phyloP scores from a whole-genome alignment of 2,888 invertebrate genomes.

The Spisula solida region DNA sequence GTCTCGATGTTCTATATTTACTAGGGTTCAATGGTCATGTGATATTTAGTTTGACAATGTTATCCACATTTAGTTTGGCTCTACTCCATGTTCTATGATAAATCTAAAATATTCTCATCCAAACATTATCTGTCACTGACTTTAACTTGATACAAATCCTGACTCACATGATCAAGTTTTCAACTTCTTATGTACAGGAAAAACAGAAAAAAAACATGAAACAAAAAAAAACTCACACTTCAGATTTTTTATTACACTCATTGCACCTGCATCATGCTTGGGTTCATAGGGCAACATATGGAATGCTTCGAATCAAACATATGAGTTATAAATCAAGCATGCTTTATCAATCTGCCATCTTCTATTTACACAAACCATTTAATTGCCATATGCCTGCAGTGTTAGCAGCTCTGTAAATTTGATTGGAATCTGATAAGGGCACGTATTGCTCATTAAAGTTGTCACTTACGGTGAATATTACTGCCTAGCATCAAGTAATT shows the following conservation, averaged over 20 bases:
- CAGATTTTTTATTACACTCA: background rate
- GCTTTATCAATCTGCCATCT: constrained; percentile 62
- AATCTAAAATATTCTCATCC: no score
- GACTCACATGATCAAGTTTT: background rate
- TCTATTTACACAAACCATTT: constrained; percentile 51
- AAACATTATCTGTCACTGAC: no score
- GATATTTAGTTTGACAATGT: no score
- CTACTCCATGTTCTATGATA: no score
- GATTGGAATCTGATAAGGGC: constrained; percentile 39
- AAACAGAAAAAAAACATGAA: background rate
- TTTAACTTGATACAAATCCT: no score
- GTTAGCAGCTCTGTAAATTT: constrained; percentile 54
- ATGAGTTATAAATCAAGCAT: constrained; percentile 44
- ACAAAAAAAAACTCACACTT: constrained; percentile 3
- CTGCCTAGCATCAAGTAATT: constrained; percentile 29
- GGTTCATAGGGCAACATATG: constrained; percentile 10
- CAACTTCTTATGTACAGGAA: background rate
- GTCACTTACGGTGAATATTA: constrained; percentile 31
- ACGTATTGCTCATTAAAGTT: constrained; percentile 34
- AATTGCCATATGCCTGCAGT: constrained; percentile 60
- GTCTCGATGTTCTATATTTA: no score
- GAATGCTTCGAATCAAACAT: constrained; percentile 7
- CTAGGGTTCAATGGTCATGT: no score
- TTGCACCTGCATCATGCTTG: constrained; percentile 7
- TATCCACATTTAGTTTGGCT: no score